phyloP scores from a whole-genome alignment of 2,888 invertebrate species.

The Drosophila meridiana region DNA sequence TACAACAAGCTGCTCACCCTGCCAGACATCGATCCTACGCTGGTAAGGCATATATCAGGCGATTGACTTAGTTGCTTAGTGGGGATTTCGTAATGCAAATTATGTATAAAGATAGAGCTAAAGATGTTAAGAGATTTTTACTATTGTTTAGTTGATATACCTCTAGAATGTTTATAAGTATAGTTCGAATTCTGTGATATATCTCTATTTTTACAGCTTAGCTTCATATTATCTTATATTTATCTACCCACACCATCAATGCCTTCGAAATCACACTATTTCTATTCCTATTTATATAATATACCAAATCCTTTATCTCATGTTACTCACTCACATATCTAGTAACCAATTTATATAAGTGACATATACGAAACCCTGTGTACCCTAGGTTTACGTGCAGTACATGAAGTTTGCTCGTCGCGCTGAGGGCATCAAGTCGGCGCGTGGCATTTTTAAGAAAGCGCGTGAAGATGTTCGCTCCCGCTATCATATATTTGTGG shows the following conservation, averaged over 20 bases:
- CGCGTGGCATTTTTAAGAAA: constrained; percentile 96
- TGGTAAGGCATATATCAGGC: constrained; percentile 87
- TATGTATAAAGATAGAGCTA: neutral
- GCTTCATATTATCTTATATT: neutral
- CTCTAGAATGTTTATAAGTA: too few species aligned
- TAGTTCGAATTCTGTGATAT: neutral
- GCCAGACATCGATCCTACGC: constrained; percentile 96
- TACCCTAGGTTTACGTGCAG: constrained; percentile 95
- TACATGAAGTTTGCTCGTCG: constrained; percentile 99
- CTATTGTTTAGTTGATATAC: too few species aligned
- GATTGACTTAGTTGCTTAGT: neutral
- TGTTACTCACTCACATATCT: neutral
- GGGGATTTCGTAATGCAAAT: neutral
- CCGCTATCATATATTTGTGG: constrained; percentile 97
- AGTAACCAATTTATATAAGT: neutral
- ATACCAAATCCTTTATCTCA: neutral
- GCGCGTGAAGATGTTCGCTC: constrained; percentile 95
- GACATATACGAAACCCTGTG: neutral
- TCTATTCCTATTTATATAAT: neutral
- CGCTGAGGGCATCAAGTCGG: constrained; percentile 99
- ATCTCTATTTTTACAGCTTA: too few species aligned
- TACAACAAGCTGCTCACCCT: constrained; percentile 96
- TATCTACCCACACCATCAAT: neutral
- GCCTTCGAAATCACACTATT: too few species aligned
- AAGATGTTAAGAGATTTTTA: neutral